Conservation (phyloP, 2,888 invertebrate genomes). For the Lacanobia oleracea region DNA sequence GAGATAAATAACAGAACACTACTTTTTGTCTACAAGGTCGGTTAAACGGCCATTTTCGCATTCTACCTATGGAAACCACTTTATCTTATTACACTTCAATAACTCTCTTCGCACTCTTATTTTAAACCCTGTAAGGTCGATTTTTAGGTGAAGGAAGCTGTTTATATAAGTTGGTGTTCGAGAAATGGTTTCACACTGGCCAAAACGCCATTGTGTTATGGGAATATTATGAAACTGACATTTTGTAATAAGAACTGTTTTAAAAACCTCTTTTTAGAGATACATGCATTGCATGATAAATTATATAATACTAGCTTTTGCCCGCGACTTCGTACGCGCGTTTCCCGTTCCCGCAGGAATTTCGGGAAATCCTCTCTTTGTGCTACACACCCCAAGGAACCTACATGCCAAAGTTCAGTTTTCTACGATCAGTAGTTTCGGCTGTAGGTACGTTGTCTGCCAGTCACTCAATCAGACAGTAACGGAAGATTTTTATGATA, state of each 20-base stretch:
- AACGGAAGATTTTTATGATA: too few relatives aligned
- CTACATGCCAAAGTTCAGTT: too few relatives aligned
- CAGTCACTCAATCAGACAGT: too few relatives aligned
- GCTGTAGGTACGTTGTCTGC: too few relatives aligned
- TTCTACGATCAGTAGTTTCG: too few relatives aligned
- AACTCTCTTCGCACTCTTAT: slow-evolving; percentile 13
- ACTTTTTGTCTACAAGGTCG: slow-evolving; percentile 66
- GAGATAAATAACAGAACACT: slow-evolving; percentile 52
- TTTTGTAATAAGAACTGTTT: slow-evolving; percentile 58
- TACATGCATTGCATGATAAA: slow-evolving; percentile 24
- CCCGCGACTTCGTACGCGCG: too few relatives aligned
- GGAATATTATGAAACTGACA: slow-evolving; percentile 61
- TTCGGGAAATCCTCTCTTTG: too few relatives aligned
- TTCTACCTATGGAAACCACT: slow-evolving; percentile 46
- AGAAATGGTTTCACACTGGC: slow-evolving; percentile 60
- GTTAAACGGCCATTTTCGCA: slow-evolving; percentile 47
- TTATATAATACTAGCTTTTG: slow-evolving; percentile 45
- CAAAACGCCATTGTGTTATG: slow-evolving; percentile 62
- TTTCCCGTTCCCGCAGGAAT: too few relatives aligned
- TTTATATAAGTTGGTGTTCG: slow-evolving; percentile 32
- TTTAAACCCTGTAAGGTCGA: not conserved
- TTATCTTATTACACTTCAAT: slow-evolving; percentile 3
- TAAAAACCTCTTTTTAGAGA: slow-evolving; percentile 31
- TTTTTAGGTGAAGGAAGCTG: slow-evolving; percentile 14
- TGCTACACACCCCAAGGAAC: too few relatives aligned